Base-by-base conservation (phyloP, 2,113 vertebrate genomes). In the Zosterops hypoxanthus region DNA sequence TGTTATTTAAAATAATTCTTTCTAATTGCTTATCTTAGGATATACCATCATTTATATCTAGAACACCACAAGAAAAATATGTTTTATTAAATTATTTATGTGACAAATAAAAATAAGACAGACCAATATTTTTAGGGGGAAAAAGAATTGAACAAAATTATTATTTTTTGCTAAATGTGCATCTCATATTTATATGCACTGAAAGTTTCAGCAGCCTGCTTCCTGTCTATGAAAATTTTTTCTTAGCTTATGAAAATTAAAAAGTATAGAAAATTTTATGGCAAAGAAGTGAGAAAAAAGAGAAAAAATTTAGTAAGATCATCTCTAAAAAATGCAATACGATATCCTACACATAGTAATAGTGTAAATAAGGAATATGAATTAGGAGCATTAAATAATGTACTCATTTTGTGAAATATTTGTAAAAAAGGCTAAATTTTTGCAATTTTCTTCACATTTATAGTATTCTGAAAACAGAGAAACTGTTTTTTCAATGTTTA, bases 71-170 rank as follows among this genome's bases (percentile, higher is more conserved):
- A 63, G 11, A 50, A 0, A 46, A 69, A 42, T n/a, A 3, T 60
- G 6, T 56, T 68, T 46, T 77, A 39, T 56, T 49, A 65, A 36
- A 55, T 46, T 52, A 46, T 21, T 50, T 53, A 29, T 4, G 46
- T 3, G 2, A 52, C 59, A 53, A 69, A 3, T 10, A 64, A 76
- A 73, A 82, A 49, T 11, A 79, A 34, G 3, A 31, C 3, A 63
- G 5, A 66, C 1, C 1, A 65, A 55, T 26, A n/a, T 26, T 56
- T 41, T 29, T 1, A 1, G 0, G 4, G 1, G 2, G 1, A 3
- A 82, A 82, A 82, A 86, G 20, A 90, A 49, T 4, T 20, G 41
- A 75, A 66, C 26, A 21, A 8, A 49, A 20, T 25, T 46, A 34
- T 0, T 49, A 12, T 19, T 39, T 42, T 14, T 61, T 83, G 2